A percentile compares a stretch with the other conserved stretches of the same genome.
phyloP scores from a whole-genome alignment of 2,888 invertebrate species.

The Eledona agricola region DNA sequence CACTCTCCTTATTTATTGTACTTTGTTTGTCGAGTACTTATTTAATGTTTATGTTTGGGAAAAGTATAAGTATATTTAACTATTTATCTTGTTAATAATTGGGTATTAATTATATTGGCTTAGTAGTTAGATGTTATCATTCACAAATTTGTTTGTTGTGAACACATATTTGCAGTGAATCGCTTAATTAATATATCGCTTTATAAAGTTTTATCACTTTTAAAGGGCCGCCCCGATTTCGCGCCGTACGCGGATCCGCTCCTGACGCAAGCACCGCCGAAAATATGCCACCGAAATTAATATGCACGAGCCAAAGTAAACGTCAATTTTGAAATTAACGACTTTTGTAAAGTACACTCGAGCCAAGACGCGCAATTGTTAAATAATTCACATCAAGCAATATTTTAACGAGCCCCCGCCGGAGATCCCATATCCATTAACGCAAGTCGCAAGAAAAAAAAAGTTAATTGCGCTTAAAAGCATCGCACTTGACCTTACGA shows the following conservation, averaged over 20 bases:
- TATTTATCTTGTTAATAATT: conserved; percentile 52
- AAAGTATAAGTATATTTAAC: conserved; percentile 47
- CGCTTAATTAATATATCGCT: conserved; percentile 36
- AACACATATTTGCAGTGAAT: conserved; percentile 36
- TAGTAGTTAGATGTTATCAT: conserved; percentile 47
- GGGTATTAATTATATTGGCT: conserved; percentile 51
- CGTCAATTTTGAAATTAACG: conserved; percentile 6
- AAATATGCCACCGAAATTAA: conserved; percentile 8
- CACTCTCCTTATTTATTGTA: conserved; percentile 39
- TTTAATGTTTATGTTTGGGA: conserved; percentile 49
- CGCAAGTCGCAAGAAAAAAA: conserved; percentile 17
- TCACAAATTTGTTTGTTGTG: conserved; percentile 42
- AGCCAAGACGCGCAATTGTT: conserved; percentile 18
- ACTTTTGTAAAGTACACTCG: conserved; percentile 13
- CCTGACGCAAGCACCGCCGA: conserved; percentile 1
- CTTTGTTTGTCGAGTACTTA: conserved; percentile 47
- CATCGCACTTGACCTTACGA: conserved; percentile 17
- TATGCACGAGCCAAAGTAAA: conserved; percentile 6
- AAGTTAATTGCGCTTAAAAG: conserved; percentile 21
- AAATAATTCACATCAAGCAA: conserved; percentile 16
- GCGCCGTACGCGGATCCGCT: conserved; percentile 12
- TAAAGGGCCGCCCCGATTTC: conserved; percentile 19
- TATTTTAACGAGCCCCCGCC: conserved; percentile 17
- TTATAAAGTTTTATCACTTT: conserved; percentile 31
- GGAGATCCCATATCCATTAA: conserved; percentile 25